These are phyloP conservation scores for Chymomyza caudatula DNA, from an alignment of 2,888 invertebrate species.

Conservation along the genomic window DNA sequence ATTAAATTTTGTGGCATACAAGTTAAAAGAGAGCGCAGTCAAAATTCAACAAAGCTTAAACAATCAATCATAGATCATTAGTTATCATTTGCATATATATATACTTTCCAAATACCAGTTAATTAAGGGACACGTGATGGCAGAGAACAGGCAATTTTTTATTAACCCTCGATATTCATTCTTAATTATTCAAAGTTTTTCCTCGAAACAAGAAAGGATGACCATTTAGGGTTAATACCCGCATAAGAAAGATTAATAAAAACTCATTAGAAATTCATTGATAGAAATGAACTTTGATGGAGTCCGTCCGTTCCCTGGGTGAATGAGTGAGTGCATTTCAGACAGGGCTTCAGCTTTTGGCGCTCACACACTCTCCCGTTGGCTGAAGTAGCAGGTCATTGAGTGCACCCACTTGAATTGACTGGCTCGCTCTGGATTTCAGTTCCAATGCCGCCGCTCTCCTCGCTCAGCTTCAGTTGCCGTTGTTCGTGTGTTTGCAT, in stretches of 20 bases:
- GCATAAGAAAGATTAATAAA: no score
- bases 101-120: not conserved
- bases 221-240: no score
- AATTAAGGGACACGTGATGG: not conserved
- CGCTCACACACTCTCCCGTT: not conserved
- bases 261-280: conserved; percentile 53
- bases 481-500: conserved; percentile 27
- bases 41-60: not conserved
- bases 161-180: no score
- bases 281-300: conserved; percentile 30
- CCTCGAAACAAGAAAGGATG: no score
- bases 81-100: not conserved
- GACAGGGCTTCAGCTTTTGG: not conserved
- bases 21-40: not conserved
- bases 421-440: not conserved
- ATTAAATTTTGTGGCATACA: not conserved
- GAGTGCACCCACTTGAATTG: not conserved
- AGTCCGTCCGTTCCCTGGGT: conserved; percentile 5
- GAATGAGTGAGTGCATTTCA: not conserved
- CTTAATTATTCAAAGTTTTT: no score
- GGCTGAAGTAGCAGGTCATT: not conserved
- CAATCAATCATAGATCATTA: not conserved
- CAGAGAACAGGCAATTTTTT: not conserved
- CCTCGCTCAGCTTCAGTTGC: not conserved
- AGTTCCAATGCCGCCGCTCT: no score